Evolutionary conservation across 1,140 invertebrate genomes (phyloP).

Genomic region (Zaprionus davidi): DNA sequence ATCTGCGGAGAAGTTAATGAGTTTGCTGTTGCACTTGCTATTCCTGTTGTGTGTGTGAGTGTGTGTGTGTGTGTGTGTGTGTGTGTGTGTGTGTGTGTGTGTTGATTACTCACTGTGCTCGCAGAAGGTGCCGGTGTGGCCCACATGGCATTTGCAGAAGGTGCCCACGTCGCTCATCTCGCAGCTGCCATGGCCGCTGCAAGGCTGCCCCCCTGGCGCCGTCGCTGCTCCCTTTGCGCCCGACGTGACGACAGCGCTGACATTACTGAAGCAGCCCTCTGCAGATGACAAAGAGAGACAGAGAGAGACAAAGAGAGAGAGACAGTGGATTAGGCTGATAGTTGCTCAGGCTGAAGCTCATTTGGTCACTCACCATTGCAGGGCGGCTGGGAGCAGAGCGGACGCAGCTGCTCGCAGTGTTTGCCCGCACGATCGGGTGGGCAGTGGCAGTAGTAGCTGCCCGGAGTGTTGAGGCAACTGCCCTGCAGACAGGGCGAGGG

Average conservation of each 20-base stretch:
- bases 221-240: constrained; percentile 35
- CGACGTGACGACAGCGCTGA: constrained; percentile 56
- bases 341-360: background rate
- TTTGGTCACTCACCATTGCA: constrained; percentile 84
- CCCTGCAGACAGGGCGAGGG: constrained; percentile 92
- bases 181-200: constrained; percentile 92
- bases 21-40: constrained; percentile 55
- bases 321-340: constrained; percentile 62
- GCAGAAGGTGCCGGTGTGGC: constrained; percentile 91
- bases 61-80: background rate
- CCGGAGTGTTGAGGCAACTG: constrained; percentile 93
- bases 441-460: constrained; percentile 96
- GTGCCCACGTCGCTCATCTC: constrained; percentile 87
- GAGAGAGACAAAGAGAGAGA: background rate
- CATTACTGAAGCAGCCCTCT: constrained; percentile 83
- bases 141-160: constrained; percentile 90
- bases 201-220: constrained; percentile 85
- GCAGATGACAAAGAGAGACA: constrained; percentile 26
- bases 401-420: constrained; percentile 92
- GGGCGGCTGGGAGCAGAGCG: constrained; percentile 86
- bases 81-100: constrained; percentile 10
- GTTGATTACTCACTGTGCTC: constrained; percentile 87
- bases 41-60: constrained; percentile 5
- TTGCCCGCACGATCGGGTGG: constrained; percentile 93
- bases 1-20: constrained; percentile 86